Evolutionary conservation across 1,140 invertebrate genomes (phyloP).

Genomic region (Cherax destructor): DNA sequence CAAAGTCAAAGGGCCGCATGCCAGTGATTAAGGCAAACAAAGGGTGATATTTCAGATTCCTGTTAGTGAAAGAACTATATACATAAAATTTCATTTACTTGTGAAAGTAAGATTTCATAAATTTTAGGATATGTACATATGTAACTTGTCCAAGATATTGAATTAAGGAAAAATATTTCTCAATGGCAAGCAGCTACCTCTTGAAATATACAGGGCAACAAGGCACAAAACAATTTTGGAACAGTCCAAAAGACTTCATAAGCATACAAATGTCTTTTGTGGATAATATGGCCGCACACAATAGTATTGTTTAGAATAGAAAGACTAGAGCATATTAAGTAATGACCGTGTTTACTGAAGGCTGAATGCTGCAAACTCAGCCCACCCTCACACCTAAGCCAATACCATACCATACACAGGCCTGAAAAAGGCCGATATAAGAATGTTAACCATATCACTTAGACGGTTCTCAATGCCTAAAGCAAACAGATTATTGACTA

Average conservation of each 20-base stretch:
- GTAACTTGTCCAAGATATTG: neutral
- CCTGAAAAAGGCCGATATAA: too few relatives aligned
- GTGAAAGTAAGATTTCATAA: neutral
- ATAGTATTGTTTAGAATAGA: slow-evolving; percentile 7
- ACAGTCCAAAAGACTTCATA: slow-evolving; percentile 39
- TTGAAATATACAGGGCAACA: slow-evolving; percentile 50
- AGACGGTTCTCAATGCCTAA: neutral
- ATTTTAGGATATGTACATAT: neutral
- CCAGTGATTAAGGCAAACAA: slow-evolving; percentile 13
- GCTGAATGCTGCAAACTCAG: slow-evolving; percentile 12
- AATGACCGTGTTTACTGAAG: slow-evolving; percentile 29
- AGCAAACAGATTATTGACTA: neutral
- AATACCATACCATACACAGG: too few relatives aligned
- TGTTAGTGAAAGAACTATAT: neutral
- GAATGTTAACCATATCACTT: neutral
- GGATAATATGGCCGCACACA: slow-evolving; percentile 31
- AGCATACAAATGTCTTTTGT: slow-evolving; percentile 18
- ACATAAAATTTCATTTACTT: neutral
- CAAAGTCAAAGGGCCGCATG: slow-evolving; percentile 40
- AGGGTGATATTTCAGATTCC: neutral
- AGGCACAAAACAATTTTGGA: slow-evolving; percentile 61
- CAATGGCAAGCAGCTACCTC: slow-evolving; percentile 51
- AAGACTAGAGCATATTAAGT: slow-evolving; percentile 16
- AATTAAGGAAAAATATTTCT: neutral
- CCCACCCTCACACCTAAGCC: slow-evolving; percentile 1